Evolutionary conservation across 2,113 vertebrate genomes (phyloP).

Genomic region (Pseudonaja textilis): DNA sequence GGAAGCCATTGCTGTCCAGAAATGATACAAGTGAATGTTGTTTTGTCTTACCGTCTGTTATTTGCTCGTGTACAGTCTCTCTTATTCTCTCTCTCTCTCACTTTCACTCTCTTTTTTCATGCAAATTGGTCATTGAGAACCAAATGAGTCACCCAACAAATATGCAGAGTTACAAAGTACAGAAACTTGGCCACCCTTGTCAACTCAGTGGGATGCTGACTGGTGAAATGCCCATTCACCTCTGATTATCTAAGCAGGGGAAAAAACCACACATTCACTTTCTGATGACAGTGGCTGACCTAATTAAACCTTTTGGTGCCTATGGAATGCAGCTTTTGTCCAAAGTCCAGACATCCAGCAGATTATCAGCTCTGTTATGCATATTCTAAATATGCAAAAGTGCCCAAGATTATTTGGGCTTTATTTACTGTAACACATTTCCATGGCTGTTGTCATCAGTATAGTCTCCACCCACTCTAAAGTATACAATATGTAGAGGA

Average conservation of each 20-base stretch:
- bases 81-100: background rate
- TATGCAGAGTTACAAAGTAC: slow-evolving; percentile 45
- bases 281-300: slow-evolving; percentile 58
- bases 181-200: slow-evolving; percentile 48
- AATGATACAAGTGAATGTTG: slow-evolving; percentile 11
- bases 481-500: background rate
- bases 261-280: slow-evolving; percentile 49
- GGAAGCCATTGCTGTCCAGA: background rate
- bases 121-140: slow-evolving; percentile 30
- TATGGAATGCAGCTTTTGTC: slow-evolving; percentile 46
- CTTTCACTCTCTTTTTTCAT: slow-evolving; percentile 3
- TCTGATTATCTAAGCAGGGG: background rate
- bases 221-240: slow-evolving; percentile 43
- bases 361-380: slow-evolving; percentile 8
- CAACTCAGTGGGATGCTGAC: slow-evolving; percentile 35
- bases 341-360: slow-evolving; percentile 42
- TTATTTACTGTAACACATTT: slow-evolving; percentile 33
- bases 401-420: background rate
- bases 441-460: background rate
- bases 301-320: slow-evolving; percentile 50
- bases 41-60: background rate
- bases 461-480: background rate
- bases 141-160: slow-evolving; percentile 56
- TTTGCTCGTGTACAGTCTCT: slow-evolving; percentile 8
- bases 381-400: slow-evolving; percentile 12